Evolutionary conservation across 2,113 vertebrate genomes (phyloP).

Genomic region (Erpornis zantholeuca): DNA sequence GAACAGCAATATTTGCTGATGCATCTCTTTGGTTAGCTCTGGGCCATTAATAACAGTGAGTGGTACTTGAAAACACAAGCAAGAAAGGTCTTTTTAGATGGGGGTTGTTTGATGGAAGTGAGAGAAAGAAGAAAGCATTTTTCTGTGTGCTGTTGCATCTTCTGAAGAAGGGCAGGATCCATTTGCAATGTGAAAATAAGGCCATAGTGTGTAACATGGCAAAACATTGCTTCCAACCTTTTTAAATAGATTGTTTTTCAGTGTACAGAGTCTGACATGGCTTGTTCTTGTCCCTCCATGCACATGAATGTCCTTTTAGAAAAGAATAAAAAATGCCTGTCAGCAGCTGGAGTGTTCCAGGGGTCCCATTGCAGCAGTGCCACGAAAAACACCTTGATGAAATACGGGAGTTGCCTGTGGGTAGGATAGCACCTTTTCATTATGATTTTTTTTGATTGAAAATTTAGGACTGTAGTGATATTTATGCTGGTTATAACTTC

Average conservation of each 20-base stretch:
- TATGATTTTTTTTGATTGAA: background rate
- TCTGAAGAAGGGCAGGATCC: background rate
- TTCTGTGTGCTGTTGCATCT: background rate
- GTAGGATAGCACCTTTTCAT: background rate
- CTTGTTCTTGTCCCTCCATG: background rate
- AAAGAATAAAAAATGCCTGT: background rate
- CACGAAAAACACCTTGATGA: background rate
- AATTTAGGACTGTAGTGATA: background rate
- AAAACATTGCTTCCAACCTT: background rate
- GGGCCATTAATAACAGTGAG: background rate
- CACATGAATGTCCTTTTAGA: background rate
- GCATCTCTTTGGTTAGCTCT: background rate
- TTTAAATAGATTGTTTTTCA: background rate
- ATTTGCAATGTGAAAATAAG: background rate
- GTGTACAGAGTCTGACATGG: background rate
- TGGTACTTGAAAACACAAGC: background rate
- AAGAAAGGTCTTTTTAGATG: background rate
- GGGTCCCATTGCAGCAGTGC: background rate
- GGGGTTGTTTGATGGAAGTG: background rate
- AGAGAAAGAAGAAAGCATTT: background rate
- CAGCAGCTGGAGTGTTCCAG: background rate
- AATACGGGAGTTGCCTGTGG: background rate
- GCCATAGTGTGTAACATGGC: background rate
- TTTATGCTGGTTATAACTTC: background rate
- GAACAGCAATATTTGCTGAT: background rate